Conservation (phyloP, 1,140 invertebrate species). For the Caerostris extrusa region DNA sequence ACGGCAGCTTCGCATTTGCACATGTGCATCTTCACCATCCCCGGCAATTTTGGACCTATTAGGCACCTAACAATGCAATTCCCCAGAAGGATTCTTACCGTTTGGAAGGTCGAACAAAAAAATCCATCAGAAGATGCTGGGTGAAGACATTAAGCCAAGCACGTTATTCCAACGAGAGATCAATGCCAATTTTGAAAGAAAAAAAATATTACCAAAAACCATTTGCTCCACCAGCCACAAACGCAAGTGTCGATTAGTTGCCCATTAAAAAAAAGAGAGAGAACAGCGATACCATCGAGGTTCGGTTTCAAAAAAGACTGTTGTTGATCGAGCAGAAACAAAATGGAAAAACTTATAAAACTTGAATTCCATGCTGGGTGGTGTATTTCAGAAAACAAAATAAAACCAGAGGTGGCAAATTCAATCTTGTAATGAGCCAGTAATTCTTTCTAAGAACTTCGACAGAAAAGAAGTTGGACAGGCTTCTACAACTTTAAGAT, state of each 20-base stretch:
- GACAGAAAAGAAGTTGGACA: no score
- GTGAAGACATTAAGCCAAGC: slow-evolving; percentile 12
- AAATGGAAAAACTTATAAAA: background rate
- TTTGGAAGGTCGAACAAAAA: background rate
- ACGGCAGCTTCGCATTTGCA: background rate
- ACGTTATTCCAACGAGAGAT: slow-evolving; percentile 30
- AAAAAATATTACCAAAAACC: slow-evolving; percentile 1
- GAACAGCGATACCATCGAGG: slow-evolving; percentile 8
- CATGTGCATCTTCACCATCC: slow-evolving; percentile 30
- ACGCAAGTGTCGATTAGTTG: background rate
- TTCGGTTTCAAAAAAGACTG: background rate
- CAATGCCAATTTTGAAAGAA: background rate
- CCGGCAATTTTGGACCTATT: slow-evolving; percentile 23
- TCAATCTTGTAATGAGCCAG: no score
- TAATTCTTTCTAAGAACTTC: no score
- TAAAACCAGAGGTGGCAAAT: no score
- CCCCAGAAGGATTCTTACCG: slow-evolving; percentile 9
- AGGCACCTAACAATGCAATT: slow-evolving; percentile 35
- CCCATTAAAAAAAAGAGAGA: slow-evolving; percentile 17
- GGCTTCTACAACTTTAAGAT: no score
- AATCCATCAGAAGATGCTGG: background rate
- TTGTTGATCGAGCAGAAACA: background rate
- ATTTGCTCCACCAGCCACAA: slow-evolving; percentile 8
- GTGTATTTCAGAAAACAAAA: background rate
- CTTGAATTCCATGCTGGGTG: background rate